Evolutionary conservation across 2,888 invertebrate species (phyloP), one percentile per base, ranked within the genome.

Genomic region (Scaptomyza caliginosa): DNA sequence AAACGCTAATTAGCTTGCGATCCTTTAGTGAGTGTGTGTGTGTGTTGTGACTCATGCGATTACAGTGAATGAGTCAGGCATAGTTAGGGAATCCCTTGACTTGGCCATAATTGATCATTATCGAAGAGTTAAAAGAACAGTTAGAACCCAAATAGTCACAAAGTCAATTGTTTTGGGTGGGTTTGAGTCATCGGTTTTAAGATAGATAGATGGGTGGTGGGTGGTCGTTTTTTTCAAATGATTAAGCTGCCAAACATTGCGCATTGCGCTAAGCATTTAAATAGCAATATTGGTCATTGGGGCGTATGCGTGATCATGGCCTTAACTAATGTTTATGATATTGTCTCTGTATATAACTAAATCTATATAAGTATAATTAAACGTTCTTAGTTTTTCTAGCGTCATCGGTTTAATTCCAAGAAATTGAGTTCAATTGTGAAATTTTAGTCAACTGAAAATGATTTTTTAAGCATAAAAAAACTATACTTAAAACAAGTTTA

Each of bases 61-160:
- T 13, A 13, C 7, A 8, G 16, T 13, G 1, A 13, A 34, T 78
- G 80, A 78, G 40, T 78, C 78, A 78, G 13, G n/a, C 5, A 3
- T 48, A 10, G 13, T 42, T 71, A 71, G 78, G 84, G 48, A 83
- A 83, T 72, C 76, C 78, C 84, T 79, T 32, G 46, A 51, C 57
- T 59, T 48, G 36, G 21, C 2, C 21, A n/a, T 39, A 48, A 70
- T 54, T 52, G 71, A 72, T 76, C 26, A 59, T 46, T 66, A 78
- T 62, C 69, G 21, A 36, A 36, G 34, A 39, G 54, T 46, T 51
- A 30, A 36, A 45, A 59, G 38, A 46, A 57, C 39, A 57, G 43
- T 24, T 57, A 50, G 70, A 56, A 13, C 52, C 50, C 36, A 13
- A 32, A 32, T n/a, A 30, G 13, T 32, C 32, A 32, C 7, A 32